A percentile compares a stretch with the other conserved stretches of the same genome.
phyloP scores from a whole-genome alignment of 2,113 vertebrate genomes.

The Felis chaus region DNA sequence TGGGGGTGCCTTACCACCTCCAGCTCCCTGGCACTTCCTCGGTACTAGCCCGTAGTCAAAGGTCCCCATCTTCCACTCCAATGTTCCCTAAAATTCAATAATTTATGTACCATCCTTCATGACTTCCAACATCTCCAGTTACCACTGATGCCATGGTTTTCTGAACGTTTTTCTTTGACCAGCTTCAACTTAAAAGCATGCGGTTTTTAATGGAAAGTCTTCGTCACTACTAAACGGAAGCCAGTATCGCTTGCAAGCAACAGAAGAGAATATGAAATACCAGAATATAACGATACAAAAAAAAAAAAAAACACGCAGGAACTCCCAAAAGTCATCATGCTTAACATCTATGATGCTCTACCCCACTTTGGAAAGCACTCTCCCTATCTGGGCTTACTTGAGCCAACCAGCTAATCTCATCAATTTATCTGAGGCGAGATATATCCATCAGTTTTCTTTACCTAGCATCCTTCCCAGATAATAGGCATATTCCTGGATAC shows the following conservation, averaged over 20 bases:
- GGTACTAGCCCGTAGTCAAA: not conserved
- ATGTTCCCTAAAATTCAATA: not conserved
- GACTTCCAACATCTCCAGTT: not conserved
- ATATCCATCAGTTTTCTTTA: not conserved
- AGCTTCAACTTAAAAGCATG: not conserved
- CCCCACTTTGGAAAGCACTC: not conserved
- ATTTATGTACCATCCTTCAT: not conserved
- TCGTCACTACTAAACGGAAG: not conserved
- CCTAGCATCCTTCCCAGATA: not conserved
- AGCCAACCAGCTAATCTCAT: not conserved
- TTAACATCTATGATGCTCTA: not conserved
- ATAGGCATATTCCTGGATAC: not conserved
- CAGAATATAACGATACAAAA: not conserved
- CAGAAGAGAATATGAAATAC: not conserved
- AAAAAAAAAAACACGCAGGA: not conserved
- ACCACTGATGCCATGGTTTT: not conserved
- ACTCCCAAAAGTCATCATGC: not conserved
- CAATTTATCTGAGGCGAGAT: not conserved
- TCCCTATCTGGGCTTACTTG: not conserved
- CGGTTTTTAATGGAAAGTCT: constrained; percentile 33
- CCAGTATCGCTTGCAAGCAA: not conserved
- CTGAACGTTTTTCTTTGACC: not conserved
- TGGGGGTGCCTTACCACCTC: too few species aligned
- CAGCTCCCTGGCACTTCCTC: not conserved
- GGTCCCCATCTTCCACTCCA: not conserved